These are phyloP conservation scores for Gila robusta DNA, from an alignment of 2,797 vertebrate genomes.

Conservation along the genomic window DNA sequence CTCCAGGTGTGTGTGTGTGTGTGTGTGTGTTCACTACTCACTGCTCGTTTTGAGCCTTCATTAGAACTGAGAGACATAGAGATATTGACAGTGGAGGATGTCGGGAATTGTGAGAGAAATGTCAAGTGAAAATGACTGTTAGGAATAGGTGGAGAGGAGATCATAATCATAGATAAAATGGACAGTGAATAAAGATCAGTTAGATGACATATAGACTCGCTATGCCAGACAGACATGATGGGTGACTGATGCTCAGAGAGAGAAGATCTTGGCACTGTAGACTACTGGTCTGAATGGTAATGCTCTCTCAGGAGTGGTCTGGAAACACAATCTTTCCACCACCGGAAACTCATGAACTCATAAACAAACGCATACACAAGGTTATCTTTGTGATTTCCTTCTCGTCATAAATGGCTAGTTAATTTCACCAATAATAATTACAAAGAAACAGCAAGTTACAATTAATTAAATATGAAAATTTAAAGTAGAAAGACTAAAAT, in stretches of 20 bases:
- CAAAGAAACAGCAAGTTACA: neutral
- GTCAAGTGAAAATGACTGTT: conserved; percentile 29
- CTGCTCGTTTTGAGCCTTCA: neutral
- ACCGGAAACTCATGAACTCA: neutral
- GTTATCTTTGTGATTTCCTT: neutral
- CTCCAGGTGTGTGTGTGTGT: neutral
- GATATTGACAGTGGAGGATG: neutral
- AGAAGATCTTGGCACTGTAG: neutral
- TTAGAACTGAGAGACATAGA: neutral
- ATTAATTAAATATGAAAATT: neutral
- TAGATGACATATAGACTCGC: neutral
- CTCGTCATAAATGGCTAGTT: neutral
- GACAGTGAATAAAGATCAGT: conserved; percentile 25
- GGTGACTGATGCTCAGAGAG: neutral
- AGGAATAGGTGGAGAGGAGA: neutral
- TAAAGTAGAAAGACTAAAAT: neutral
- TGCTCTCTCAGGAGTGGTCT: conserved; percentile 42
- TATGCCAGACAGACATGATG: conserved; percentile 15
- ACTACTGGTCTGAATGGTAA: conserved; percentile 10
- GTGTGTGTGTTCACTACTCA: neutral
- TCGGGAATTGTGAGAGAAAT: conserved; percentile 9
- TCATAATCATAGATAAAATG: conserved; percentile 12
- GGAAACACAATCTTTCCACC: conserved; percentile 44
- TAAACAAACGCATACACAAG: neutral
- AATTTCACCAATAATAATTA: neutral